Percentiles rank a stretch among this genome's conserved stretches.
These are phyloP conservation scores for Hirundo rustica DNA, from an alignment of 2,797 vertebrate species.

Conservation along the genomic window DNA sequence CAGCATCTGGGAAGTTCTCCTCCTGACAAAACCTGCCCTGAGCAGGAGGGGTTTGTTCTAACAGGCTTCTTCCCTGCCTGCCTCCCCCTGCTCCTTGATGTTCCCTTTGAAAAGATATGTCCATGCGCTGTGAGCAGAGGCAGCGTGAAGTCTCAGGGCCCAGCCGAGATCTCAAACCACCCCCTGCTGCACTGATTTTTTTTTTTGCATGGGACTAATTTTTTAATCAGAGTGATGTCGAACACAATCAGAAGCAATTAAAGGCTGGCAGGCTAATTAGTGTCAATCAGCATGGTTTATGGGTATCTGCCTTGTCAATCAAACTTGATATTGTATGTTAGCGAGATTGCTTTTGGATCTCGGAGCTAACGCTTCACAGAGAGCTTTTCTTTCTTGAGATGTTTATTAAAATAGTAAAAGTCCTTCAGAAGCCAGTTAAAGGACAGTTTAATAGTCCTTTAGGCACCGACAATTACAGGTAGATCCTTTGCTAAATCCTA, in stretches of 20 bases:
- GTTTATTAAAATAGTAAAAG: not conserved
- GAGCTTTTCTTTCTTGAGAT: conserved; percentile 1
- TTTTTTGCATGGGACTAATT: not conserved
- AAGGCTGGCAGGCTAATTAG: conserved; percentile 36
- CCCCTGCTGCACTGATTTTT: not conserved
- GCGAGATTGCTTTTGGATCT: not conserved
- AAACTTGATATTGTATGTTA: not conserved
- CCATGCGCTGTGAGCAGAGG: accelerated
- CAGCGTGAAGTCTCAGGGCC: not conserved
- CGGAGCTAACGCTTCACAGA: not conserved
- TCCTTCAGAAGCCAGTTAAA: conserved; percentile 16
- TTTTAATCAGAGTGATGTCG: conserved; percentile 47
- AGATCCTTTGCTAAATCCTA: not conserved
- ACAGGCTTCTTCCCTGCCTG: not conserved
- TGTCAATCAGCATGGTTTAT: conserved; percentile 39
- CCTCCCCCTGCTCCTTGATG: not conserved
- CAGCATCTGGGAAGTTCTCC: not conserved
- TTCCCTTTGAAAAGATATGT: not conserved
- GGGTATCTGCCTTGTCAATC: conserved; percentile 35
- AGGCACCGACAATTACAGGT: not conserved
- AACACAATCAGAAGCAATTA: conserved; percentile 55
- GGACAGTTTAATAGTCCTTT: not conserved
- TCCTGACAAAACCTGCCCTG: not conserved
- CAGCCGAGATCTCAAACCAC: not conserved
- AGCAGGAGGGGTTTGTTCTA: not conserved